Conservation (phyloP, 53 echinoderm and acorn worm species). For the Temnopleurus reevesii region DNA sequence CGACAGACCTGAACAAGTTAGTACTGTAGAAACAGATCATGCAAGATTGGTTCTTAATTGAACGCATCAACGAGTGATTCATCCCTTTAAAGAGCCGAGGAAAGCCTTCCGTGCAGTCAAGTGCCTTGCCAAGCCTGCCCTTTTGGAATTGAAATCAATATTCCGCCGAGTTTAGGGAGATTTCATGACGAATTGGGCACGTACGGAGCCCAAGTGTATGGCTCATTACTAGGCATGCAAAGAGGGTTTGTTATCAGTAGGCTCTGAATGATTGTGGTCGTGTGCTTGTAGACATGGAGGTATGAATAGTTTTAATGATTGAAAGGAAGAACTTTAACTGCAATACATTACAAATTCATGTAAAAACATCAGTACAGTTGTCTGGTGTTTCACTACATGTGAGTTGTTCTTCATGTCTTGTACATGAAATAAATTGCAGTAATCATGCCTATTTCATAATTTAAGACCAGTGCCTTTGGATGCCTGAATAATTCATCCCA, state of each 20-base stretch:
- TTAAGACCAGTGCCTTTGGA: too few species aligned
- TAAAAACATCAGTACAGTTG: too few species aligned
- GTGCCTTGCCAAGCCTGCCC: conserved; percentile 9
- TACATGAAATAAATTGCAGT: too few species aligned
- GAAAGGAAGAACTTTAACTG: too few species aligned
- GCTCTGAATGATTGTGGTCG: not conserved
- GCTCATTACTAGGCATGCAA: conserved; percentile 30
- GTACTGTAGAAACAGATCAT: not conserved
- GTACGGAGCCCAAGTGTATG: conserved; percentile 4
- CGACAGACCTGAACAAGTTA: too few species aligned
- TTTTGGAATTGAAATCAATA: conserved; percentile 52
- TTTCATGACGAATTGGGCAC: conserved; percentile 53
- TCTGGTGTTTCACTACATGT: too few species aligned
- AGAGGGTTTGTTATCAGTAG: not conserved
- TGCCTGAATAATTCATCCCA: too few species aligned
- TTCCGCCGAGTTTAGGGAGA: conserved; percentile 45
- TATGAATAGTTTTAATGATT: too few species aligned
- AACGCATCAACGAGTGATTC: not conserved
- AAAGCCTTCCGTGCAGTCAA: conserved; percentile 26
- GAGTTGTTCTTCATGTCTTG: too few species aligned
- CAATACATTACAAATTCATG: too few species aligned
- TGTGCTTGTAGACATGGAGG: too few species aligned
- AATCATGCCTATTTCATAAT: too few species aligned
- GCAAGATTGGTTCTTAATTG: not conserved
- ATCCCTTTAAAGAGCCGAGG: conserved; percentile 16